These are phyloP conservation scores for Smutsia gigantea DNA, from an alignment of 2,797 vertebrate genomes.

Conservation along the genomic window DNA sequence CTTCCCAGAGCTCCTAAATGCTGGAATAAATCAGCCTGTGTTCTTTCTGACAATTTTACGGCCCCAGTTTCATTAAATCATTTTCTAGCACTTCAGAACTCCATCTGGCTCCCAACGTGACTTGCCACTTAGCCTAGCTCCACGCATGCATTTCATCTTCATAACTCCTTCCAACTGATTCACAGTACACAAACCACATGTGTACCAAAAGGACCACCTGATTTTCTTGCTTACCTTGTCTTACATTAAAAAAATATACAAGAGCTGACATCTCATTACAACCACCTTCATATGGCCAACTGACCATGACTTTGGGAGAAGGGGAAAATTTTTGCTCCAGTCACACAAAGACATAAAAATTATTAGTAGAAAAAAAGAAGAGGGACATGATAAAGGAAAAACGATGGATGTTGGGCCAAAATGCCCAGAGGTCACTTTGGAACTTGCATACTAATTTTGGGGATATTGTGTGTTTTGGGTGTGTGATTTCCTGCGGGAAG, in stretches of 20 bases:
- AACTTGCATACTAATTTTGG: background rate
- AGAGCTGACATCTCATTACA: background rate
- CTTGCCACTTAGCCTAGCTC: background rate
- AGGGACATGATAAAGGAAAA: background rate
- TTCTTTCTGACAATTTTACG: conserved; percentile 30
- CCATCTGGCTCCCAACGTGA: background rate
- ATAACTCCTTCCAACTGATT: background rate
- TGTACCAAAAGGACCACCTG: background rate
- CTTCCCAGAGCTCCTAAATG: background rate
- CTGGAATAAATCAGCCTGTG: background rate
- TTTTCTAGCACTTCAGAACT: conserved; percentile 33
- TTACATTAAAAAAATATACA: background rate
- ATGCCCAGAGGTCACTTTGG: background rate
- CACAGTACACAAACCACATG: background rate
- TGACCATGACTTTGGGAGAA: background rate
- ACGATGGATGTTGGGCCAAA: background rate
- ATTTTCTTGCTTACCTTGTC: background rate
- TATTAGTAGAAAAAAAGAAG: background rate
- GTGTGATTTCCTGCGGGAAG: background rate
- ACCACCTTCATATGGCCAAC: background rate
- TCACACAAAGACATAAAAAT: background rate
- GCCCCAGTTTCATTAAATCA: background rate
- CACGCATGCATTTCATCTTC: background rate
- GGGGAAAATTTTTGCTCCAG: background rate
- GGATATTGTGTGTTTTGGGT: background rate